Base-by-base conservation (phyloP, 1,140 invertebrate species). In the Linepithema humile region DNA sequence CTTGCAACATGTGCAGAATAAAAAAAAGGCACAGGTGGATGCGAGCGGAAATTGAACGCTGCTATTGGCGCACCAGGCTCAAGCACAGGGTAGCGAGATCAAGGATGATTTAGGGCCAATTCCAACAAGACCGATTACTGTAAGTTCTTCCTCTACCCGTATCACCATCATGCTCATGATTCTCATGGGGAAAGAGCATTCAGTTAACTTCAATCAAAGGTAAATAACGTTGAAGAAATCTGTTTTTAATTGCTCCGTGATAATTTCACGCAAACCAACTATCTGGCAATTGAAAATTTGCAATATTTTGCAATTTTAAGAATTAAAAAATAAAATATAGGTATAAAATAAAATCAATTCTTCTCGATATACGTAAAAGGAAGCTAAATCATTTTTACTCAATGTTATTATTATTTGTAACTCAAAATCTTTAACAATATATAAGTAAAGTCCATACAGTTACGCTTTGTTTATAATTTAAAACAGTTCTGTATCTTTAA, bases 1-100 rank as follows among this genome's bases (percentile, higher is more conserved):
- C 62, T 78, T 35, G 62, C 35, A 78, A 78, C 29, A 78, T 29
- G 48, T 69, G 32, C n/a, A 10, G 26, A 55, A 69, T 53, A 69
- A 55, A 80, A 55, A 69, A 65, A 77, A 60, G 10, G 17, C 9
- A 69, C 75, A 80, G 75, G 64, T 80, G 64, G 75, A 78, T 69
- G 48, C 75, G 75, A 80, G 75, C 75, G 75, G 75, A 80, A 80
- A 80, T 80, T 80, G 75, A 80, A 55, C 75, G 38, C 64, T 57
- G 35, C 64, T 64, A 80, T 55, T 70, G 75, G 64, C 64, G 64
- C 64, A 80, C 48, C 64, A 43, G 48, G 17, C 38, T 55, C 26
- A 80, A 17, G 38, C 35, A 35, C 48, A 12, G 23, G 23, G 26
- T 78, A 29, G 75, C 35, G 32, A 50, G 38, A 69, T 80, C 75